These are phyloP conservation scores for Drosophila fulvimacula DNA, from an alignment of 2,888 invertebrate species.

Conservation along the genomic window DNA sequence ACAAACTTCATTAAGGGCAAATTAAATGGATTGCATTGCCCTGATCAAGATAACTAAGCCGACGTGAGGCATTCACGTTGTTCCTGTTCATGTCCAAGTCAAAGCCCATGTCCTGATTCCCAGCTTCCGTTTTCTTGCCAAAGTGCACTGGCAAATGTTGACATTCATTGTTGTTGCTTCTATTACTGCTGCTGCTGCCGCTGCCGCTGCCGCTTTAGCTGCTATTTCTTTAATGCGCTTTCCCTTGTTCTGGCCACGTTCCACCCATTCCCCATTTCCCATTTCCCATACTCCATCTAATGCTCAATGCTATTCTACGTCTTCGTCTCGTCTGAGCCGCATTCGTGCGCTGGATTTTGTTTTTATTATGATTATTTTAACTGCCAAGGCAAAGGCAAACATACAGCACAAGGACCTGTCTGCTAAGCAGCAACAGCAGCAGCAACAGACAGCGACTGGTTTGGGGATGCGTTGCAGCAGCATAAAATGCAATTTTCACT, in stretches of 20 bases:
- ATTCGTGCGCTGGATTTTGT: constrained; percentile 70
- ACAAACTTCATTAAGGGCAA: constrained; percentile 69
- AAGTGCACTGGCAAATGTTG: constrained; percentile 77
- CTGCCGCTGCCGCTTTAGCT: constrained; percentile 8
- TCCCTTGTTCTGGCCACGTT: constrained; percentile 25
- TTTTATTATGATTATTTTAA: constrained; percentile 79
- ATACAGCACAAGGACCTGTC: constrained; percentile 42
- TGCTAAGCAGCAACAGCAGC: constrained; percentile 20
- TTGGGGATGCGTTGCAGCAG: constrained; percentile 34
- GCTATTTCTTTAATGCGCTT: constrained; percentile 49
- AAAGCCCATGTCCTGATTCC: constrained; percentile 23
- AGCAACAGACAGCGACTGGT: constrained; percentile 3
- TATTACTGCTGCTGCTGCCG: constrained; percentile 10
- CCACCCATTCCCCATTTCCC: too few species aligned
- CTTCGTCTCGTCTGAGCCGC: constrained; percentile 39
- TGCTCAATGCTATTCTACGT: constrained; percentile 29
- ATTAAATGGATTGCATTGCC: constrained; percentile 74
- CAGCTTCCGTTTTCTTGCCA: constrained; percentile 50
- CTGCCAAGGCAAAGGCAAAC: constrained; percentile 72
- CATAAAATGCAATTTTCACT: constrained; percentile 75
- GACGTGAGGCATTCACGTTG: constrained; percentile 53
- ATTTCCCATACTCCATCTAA: too few species aligned
- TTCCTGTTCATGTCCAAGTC: constrained; percentile 32
- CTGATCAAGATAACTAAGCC: constrained; percentile 72
- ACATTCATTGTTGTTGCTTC: constrained; percentile 59